Conservation (phyloP, 2,797 vertebrate genomes). For the Dryobates pubescens region DNA sequence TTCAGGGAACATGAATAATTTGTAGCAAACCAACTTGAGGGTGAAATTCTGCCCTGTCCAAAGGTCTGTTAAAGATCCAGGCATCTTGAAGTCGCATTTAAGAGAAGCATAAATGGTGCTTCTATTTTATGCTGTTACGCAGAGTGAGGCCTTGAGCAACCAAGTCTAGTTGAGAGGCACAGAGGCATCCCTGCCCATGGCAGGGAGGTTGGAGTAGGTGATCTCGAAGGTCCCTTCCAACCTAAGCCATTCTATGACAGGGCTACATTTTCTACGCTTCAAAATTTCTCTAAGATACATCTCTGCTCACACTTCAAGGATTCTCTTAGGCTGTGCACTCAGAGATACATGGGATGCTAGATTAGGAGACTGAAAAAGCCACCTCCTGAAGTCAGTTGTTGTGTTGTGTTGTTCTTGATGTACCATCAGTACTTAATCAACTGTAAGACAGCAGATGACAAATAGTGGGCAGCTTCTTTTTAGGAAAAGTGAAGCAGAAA, state of each 20-base stretch:
- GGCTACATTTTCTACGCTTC: neutral
- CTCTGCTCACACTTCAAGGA: neutral
- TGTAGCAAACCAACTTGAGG: neutral
- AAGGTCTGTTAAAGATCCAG: neutral
- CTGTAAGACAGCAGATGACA: conserved; percentile 3
- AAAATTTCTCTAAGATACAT: neutral
- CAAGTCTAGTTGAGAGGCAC: too few species aligned
- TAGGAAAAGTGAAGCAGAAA: conserved; percentile 45
- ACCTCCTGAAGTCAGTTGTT: neutral
- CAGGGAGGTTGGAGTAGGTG: too few species aligned
- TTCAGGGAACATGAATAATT: neutral
- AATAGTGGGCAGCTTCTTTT: conserved; percentile 9
- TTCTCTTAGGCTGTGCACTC: neutral
- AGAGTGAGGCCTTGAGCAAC: neutral
- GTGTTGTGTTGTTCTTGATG: neutral
- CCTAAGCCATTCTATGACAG: neutral
- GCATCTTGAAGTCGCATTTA: neutral
- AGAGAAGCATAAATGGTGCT: neutral
- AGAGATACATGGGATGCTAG: neutral
- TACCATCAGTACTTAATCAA: neutral
- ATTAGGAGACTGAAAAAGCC: neutral
- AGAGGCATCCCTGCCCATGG: too few species aligned
- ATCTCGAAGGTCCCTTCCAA: too few species aligned
- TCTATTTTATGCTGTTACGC: neutral
- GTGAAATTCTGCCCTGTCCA: neutral